Evolutionary conservation across 2,797 vertebrate genomes (phyloP).

Genomic region (Dermochelys coriacea): DNA sequence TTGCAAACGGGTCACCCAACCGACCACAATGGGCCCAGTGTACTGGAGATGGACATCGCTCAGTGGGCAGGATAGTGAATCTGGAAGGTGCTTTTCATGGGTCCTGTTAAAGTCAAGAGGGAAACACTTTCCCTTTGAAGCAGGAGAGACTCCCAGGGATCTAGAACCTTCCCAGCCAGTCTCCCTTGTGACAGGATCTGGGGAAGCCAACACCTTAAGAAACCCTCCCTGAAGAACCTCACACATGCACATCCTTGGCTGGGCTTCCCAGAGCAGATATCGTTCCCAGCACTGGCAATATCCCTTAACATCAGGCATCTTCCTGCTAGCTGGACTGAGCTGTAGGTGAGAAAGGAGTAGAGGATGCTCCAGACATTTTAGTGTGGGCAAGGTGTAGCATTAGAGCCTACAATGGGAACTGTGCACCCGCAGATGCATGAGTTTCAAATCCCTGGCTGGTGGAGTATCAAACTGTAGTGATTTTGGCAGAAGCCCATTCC

Average conservation of each 20-base stretch:
- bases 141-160: not conserved
- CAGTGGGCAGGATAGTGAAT: not conserved
- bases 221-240: not conserved
- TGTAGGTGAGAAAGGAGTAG: not conserved
- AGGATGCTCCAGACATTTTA: not conserved
- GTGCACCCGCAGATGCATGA: not conserved
- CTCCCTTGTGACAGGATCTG: not conserved
- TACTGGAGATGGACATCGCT: not conserved
- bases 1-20: not conserved
- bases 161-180: not conserved
- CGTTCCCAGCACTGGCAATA: rapidly evolving
- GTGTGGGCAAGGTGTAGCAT: rapidly evolving
- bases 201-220: not conserved
- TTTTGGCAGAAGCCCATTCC: not conserved
- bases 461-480: rapidly evolving
- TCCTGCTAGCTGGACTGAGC: rapidly evolving
- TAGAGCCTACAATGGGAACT: not conserved
- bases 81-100: not conserved
- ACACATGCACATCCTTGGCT: not conserved
- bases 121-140: not conserved
- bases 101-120: not conserved
- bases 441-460: not conserved
- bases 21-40: not conserved
- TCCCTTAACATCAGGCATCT: rapidly evolving
- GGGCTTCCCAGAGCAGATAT: not conserved